Evolutionary conservation across 2,888 invertebrate species (phyloP).

Genomic region (Harpalus rufipes): DNA sequence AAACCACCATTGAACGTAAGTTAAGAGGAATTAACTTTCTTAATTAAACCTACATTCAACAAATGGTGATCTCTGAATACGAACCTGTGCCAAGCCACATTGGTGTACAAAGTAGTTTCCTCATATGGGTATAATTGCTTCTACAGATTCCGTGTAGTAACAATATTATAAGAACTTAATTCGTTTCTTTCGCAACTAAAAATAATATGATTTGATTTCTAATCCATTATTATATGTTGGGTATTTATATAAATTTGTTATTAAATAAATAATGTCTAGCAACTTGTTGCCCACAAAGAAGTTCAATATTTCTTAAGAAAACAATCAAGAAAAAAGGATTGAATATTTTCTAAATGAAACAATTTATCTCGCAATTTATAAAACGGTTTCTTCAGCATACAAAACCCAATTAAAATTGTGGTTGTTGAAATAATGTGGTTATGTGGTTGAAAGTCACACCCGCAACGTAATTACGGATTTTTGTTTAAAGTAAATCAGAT

Average conservation of each 20-base stretch:
- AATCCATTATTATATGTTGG: background rate
- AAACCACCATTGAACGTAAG: too few species aligned
- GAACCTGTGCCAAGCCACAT: too few species aligned
- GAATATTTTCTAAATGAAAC: constrained; percentile 25
- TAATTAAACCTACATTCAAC: too few species aligned
- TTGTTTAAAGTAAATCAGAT: constrained; percentile 48
- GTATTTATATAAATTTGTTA: background rate
- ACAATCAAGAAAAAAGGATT: background rate
- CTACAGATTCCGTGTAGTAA: background rate
- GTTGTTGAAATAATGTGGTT: constrained; percentile 37
- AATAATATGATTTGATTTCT: background rate
- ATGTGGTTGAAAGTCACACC: constrained; percentile 52
- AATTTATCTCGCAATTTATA: constrained; percentile 26
- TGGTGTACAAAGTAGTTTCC: too few species aligned
- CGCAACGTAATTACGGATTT: constrained; percentile 47
- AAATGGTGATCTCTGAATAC: too few species aligned
- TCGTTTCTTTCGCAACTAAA: background rate
- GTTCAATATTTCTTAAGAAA: background rate
- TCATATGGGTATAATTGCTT: too few species aligned
- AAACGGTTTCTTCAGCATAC: constrained; percentile 32
- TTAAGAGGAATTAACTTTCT: too few species aligned
- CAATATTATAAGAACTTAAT: background rate
- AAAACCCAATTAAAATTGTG: constrained; percentile 50
- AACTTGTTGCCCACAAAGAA: background rate
- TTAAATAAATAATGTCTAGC: background rate